A percentile compares a stretch with the other conserved stretches of the same genome.
phyloP scores from a whole-genome alignment of 2,888 invertebrate genomes.

The Ganaspis brasiliensis region DNA sequence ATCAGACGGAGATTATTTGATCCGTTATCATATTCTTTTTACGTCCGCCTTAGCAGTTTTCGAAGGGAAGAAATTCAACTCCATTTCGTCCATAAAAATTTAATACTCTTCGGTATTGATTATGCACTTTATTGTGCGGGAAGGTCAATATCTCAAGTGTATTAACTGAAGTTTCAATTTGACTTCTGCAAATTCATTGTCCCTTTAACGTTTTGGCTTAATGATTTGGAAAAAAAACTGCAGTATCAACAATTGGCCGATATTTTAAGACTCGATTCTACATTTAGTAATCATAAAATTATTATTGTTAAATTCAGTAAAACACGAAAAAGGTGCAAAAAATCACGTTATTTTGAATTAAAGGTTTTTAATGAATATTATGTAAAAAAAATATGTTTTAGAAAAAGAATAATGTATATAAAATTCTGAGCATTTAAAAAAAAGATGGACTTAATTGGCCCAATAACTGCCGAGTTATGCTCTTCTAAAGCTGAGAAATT shows the following conservation, averaged over 20 bases:
- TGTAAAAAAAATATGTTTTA: too few species aligned
- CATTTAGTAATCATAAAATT: neutral
- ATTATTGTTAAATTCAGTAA: too few species aligned
- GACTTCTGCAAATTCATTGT: constrained; percentile 23
- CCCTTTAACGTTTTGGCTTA: constrained; percentile 7
- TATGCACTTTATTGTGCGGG: constrained; percentile 27
- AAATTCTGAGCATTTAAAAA: too few species aligned
- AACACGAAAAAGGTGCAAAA: too few species aligned
- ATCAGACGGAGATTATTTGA: constrained; percentile 18
- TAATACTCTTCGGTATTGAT: constrained; percentile 32
- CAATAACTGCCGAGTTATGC: too few species aligned
- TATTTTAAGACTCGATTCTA: neutral
- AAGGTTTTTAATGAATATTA: too few species aligned
- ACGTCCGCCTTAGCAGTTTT: constrained; percentile 18
- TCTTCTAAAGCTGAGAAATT: too few species aligned
- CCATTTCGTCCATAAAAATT: constrained; percentile 14
- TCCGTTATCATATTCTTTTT: constrained; percentile 31
- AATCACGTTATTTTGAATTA: too few species aligned
- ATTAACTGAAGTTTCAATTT: constrained; percentile 27
- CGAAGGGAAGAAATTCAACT: neutral
- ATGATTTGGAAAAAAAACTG: constrained; percentile 1
- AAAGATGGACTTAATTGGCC: too few species aligned
- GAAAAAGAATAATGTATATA: too few species aligned
- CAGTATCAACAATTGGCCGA: neutral
- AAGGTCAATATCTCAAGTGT: constrained; percentile 25